Evolutionary conservation across 2,797 vertebrate genomes (phyloP).

Genomic region (Nyctibius grandis): DNA sequence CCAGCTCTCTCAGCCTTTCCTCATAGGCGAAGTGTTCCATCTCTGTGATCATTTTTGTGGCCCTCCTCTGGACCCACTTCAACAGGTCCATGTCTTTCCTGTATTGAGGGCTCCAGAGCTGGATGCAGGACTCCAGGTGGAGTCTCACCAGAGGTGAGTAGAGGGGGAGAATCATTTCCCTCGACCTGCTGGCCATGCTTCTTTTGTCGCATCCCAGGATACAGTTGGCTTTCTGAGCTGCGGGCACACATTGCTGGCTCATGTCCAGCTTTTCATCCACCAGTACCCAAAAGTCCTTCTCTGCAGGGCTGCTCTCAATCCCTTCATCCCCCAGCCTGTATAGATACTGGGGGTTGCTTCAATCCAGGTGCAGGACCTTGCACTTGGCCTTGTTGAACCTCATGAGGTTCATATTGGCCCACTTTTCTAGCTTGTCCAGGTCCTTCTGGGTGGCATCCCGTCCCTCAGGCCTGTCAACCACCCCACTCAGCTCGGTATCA

Average conservation of each 20-base stretch:
- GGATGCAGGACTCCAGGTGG: too few relatives aligned
- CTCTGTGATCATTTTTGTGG: neutral
- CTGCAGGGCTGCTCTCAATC: neutral
- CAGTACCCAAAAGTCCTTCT: neutral
- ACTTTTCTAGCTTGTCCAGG: too few relatives aligned
- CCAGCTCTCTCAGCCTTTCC: neutral
- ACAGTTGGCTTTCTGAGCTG: neutral
- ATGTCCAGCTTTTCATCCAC: neutral
- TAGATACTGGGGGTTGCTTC: too few relatives aligned
- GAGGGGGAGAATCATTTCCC: neutral
- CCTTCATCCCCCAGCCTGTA: too few relatives aligned
- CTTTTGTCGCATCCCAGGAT: neutral
- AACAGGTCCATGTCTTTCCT: neutral
- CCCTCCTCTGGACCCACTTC: neutral
- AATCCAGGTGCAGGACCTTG: too few relatives aligned
- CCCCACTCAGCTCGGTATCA: neutral
- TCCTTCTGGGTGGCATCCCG: too few relatives aligned
- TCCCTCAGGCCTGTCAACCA: too few relatives aligned
- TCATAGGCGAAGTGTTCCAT: neutral
- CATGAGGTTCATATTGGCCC: too few relatives aligned
- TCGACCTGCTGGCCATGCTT: neutral
- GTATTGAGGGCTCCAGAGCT: neutral
- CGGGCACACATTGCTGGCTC: accelerated
- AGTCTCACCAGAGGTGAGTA: neutral
- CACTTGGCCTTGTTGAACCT: too few relatives aligned